Percentiles rank a stretch among this genome's conserved stretches.
phyloP scores from a whole-genome alignment of 2,888 invertebrate genomes.

The Sepiola atlantica region DNA sequence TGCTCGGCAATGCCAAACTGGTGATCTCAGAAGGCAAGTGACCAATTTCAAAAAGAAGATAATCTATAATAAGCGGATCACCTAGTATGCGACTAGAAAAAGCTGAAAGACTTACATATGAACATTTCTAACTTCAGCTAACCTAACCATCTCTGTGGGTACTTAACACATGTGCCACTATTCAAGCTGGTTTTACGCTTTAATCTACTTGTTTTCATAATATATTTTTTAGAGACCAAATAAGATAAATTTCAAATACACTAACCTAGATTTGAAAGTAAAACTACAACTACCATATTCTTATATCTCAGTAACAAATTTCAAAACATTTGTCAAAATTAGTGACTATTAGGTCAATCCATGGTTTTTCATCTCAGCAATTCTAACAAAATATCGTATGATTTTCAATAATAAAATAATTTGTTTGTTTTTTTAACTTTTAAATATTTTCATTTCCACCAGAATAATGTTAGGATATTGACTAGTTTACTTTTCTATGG shows the following conservation, averaged over 20 bases:
- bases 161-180: neutral
- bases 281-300: neutral
- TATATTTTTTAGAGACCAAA: neutral
- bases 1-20: neutral
- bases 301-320: too few species aligned
- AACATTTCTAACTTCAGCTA: neutral
- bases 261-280: neutral
- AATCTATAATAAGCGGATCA: neutral
- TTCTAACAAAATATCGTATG: neutral
- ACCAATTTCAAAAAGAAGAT: neutral
- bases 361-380: too few species aligned
- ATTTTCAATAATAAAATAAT: too few species aligned
- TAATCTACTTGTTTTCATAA: neutral
- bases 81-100: neutral
- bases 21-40: neutral
- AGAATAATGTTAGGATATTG: too few species aligned
- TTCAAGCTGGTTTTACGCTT: neutral
- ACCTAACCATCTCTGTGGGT: neutral
- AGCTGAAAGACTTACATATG: neutral
- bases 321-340: too few species aligned
- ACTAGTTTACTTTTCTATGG: too few species aligned
- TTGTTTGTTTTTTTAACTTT: too few species aligned
- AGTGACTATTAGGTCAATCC: too few species aligned
- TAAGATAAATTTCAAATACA: neutral
- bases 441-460: too few species aligned